A percentile compares a stretch with the other conserved stretches of the same genome.
These are phyloP conservation scores for Monodelphis domestica DNA, from an alignment of 2,797 vertebrate species.

Conservation along the genomic window DNA sequence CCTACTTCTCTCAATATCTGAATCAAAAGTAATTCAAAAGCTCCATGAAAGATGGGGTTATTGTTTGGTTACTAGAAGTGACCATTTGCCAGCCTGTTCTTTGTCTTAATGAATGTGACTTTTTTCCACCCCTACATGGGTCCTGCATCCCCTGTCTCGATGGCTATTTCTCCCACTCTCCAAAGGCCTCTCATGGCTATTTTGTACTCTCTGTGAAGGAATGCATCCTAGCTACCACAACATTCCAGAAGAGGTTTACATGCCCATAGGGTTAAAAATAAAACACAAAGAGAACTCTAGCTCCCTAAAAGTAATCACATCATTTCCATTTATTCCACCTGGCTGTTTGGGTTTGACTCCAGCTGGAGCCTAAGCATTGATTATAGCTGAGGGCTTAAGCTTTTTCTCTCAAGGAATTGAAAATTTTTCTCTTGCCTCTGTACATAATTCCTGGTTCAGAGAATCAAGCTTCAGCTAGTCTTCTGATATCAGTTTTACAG, in stretches of 20 bases:
- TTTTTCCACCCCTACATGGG: background rate
- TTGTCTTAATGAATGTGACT: background rate
- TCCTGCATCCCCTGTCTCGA: background rate
- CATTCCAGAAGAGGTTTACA: background rate
- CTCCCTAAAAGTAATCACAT: background rate
- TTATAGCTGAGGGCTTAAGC: background rate
- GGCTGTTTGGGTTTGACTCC: background rate
- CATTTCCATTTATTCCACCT: background rate
- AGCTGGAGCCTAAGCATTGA: background rate
- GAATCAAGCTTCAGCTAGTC: background rate
- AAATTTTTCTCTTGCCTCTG: background rate
- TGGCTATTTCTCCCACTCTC: background rate
- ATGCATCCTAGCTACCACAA: background rate
- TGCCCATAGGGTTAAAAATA: background rate
- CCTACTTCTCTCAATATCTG: background rate
- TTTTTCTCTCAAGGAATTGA: constrained; percentile 8
- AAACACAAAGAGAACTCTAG: background rate
- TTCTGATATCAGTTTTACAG: background rate
- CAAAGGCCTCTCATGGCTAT: accelerated
- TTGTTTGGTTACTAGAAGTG: background rate
- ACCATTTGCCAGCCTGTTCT: background rate
- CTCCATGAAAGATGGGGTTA: background rate
- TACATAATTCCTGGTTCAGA: background rate
- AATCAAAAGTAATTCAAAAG: background rate
- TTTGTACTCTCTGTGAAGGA: background rate